Evolutionary conservation across 2,888 invertebrate genomes (phyloP).

Genomic region (Synergus japonicus): DNA sequence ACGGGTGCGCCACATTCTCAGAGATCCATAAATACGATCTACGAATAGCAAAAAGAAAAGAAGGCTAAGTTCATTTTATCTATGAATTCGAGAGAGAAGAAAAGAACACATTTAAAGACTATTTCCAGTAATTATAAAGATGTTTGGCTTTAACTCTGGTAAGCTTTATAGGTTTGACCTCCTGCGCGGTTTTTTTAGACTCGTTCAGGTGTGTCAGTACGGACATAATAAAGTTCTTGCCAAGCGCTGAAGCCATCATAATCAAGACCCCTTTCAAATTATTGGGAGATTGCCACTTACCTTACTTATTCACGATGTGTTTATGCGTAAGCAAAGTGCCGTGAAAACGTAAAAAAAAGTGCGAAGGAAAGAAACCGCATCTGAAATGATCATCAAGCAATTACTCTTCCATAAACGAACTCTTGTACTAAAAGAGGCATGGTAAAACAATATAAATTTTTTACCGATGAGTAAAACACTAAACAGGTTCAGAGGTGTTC

Average conservation of each 20-base stretch:
- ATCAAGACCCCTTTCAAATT: conserved; percentile 27
- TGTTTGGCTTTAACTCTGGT: not conserved
- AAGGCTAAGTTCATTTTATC: too few relatives aligned
- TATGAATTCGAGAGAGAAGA: too few relatives aligned
- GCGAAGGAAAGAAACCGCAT: conserved; percentile 16
- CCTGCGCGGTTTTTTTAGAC: not conserved
- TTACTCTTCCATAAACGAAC: conserved; percentile 29
- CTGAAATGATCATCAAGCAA: conserved; percentile 30
- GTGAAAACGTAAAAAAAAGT: conserved; percentile 19
- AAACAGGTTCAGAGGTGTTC: conserved; percentile 1
- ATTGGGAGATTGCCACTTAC: conserved; percentile 34
- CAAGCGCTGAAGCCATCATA: conserved; percentile 26
- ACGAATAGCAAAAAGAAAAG: not conserved
- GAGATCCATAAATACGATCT: conserved; percentile 47
- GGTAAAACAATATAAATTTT: conserved; percentile 31
- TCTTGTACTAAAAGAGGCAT: conserved; percentile 4
- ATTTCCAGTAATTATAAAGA: not conserved
- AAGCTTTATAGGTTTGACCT: not conserved
- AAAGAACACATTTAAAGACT: too few relatives aligned
- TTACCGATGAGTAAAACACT: not conserved
- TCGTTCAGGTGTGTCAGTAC: conserved; percentile 13
- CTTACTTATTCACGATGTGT: conserved; percentile 27
- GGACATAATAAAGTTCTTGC: conserved; percentile 32
- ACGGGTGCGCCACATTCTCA: conserved; percentile 42
- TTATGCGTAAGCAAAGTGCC: conserved; percentile 31